Evolutionary conservation across 2,797 vertebrate species (phyloP), one percentile per base, ranked within the genome.

Genomic region (Tamandua tetradactyla): DNA sequence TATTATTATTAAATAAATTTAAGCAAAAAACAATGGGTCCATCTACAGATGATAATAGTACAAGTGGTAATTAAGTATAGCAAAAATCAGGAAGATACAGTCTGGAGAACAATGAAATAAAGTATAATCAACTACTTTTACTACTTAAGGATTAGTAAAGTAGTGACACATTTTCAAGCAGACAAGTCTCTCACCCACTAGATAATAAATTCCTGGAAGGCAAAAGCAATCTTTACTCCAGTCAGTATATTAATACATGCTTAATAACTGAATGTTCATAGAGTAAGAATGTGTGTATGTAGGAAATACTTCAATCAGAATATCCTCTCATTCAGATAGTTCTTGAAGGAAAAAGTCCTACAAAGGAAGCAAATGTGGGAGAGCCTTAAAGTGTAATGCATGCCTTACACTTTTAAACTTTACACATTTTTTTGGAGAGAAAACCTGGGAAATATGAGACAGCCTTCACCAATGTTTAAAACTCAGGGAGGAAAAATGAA

Each of bases 341-440:
- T 74, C 40, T 79, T 91, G 18, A 22, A 57, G 23, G 4, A 37
- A 80, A 35, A 82, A 69, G 47, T 42, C 37, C 27, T 37, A 81
- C 22, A 72, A 83, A 83, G 81, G 22, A 79, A 91, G 35, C 20
- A 42, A 87, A 72, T 69, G 35, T 85, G 59, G 11, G 44, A 83
- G 79, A 87, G 55, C 4, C 44, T 88, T 92, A 93, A 93, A 89
- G 22, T 72, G 6, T 89, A 90, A 91, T 87, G 79, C 59, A 89
- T 74, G 69, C 7, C 15, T 79, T 59, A 91, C 4, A 25, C 72
- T 72, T 88, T 30, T 94, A n/a, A n/a, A n/a, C n/a, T n/a, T n/a
- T n/a, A n/a, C n/a, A n/a, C 4, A 25, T 76, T 72, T 88, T 30
- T 94, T 68, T 71, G 40, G 47, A 76, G 55, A 82, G 5, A 44